Base-by-base conservation (phyloP, 2,797 vertebrate species). In the Poliocrania exsul region DNA sequence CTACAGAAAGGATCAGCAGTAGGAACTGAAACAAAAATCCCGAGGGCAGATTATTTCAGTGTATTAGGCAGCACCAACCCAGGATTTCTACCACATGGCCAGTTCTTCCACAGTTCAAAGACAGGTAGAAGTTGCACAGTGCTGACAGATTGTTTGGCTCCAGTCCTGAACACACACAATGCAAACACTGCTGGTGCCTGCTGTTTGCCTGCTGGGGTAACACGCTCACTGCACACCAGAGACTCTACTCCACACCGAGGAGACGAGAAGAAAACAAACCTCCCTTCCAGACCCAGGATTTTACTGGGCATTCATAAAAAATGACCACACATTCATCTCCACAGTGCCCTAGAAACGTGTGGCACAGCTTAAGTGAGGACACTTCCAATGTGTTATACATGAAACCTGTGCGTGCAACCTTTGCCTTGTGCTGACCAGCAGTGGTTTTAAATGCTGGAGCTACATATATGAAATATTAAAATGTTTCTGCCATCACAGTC, bases 11-110 rank as follows among this genome's bases (percentile, higher is more conserved):
- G 72, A 83, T 54, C 80, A 24, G 66, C 28, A 74, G 64, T 7
- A 92, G 69, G 60, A 83, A 62, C 29, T 78, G 91, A 86, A 93
- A 90, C 46, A 80, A 61, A 88, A 96, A 79, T 35, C 92, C 88
- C 2, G 5, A 86, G 93, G 89, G 94, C 24, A 28, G 74, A 93
- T 81, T 91, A 90, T 95, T 96, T 85, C 93, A 92, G 53, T 2
- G 2, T 67, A 53, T 84, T 53, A 92, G 79, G 56, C 47, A 95
- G 72, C 92, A 90, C 75, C 66, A 79, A 54, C 35, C 65, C 33
- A 15, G 66, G 67, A 84, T 49, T 81, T 66, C 66, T 31, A 75
- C 42, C 77, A 65, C 92, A 85, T 0, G 29, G 82, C 38, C 28
- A 47, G 58, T 26, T 92, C 78, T 64, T 66, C 95, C 95, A 82